Evolutionary conservation across 1,140 invertebrate species (phyloP), one percentile per base, ranked within the genome.

Genomic region (Daktulosphaira vitifoliae): DNA sequence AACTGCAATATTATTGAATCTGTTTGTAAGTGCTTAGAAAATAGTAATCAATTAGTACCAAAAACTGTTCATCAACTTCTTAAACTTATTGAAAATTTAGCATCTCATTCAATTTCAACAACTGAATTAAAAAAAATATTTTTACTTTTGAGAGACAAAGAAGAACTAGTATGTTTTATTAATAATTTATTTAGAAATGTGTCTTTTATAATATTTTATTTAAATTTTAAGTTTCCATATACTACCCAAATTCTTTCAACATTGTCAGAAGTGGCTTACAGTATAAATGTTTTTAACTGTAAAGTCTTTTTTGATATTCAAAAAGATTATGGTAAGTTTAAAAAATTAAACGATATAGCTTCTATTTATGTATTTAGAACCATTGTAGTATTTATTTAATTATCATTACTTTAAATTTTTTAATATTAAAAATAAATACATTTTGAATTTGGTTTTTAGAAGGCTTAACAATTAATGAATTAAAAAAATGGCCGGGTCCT

Each of bases 61-160:
- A 72, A 68, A 20, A 75, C 77, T 65, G 70, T 76, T 67, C 75
- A 76, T 64, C 77, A 80, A 68, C 70, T 83, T 25, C 78, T 84
- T 46, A 76, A 77, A 66, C 68, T 84, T 11, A 72, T 83, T 33
- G 81, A 84, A 72, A 75, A 74, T 67, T 72, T 84, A 16, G 81
- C 80, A 44, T 79, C 77, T 49, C 73, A 81, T 44, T 83, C 81
- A 48, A 79, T 84, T 54, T 76, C 77, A 18, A 74, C 81, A 1
- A 71, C 71, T 18, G 81, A 84, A 71, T 71, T 84, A 1, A 84
- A 82, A 72, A 75, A 79, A 29, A 69, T 81, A 50, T 78, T 79
- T 53, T 71, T 74, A 38, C 70, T 79, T 7, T 69, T 80, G 6
- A 72, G 73, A 66, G 73, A 70, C 13, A 73, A 69, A 13, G 59